Base-by-base conservation (phyloP, 1,140 invertebrate genomes). In the Mesaphorura yosii region DNA sequence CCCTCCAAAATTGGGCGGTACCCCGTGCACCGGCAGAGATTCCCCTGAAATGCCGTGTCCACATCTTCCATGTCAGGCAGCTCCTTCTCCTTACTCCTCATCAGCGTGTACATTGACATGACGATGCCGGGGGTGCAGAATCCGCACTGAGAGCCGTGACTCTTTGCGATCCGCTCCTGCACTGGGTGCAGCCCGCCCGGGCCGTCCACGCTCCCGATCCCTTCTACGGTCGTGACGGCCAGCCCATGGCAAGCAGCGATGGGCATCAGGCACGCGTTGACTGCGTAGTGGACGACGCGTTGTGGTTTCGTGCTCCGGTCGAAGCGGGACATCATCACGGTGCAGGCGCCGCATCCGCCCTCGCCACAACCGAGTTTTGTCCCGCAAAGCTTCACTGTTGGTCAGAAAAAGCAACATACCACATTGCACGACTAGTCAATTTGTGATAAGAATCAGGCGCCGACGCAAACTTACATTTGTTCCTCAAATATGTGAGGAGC, bases 311-410 rank as follows among this genome's bases (percentile, higher is more conserved):
- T 34, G 31, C n/a, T 41, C 17, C 39, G 17, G 38, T 59, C 40
- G 15, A 27, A 46, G 27, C 44, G 40, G 3, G 88, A 91, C 1
- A 93, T 72, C 88, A 93, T 92, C 6, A 94, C 86, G 0, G 88
- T 93, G 63, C 90, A 95, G 1, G 88, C 88, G 1, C 90, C 90
- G 66, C 90, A 95, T 3, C 90, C 90, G 12, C 57, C 91, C 75
- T 95, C 90, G 1, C 83, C 86, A 67, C 90, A 94, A 17, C 87
- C 88, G 27, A 92, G 67, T 70, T 94, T 94, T 2, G 88, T 92
- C 14, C 90, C 90, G 52, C 78, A 83, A 48, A 94, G 72, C n/a
- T 75, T 70, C 40, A 93, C 82, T 84, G 19, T n/a, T n/a, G n/a
- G n/a, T n/a, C n/a, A n/a, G n/a, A n/a, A 19, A 0, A 31, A n/a